Conservation (phyloP, 1,140 invertebrate species). For the Nasonia longicornis region DNA sequence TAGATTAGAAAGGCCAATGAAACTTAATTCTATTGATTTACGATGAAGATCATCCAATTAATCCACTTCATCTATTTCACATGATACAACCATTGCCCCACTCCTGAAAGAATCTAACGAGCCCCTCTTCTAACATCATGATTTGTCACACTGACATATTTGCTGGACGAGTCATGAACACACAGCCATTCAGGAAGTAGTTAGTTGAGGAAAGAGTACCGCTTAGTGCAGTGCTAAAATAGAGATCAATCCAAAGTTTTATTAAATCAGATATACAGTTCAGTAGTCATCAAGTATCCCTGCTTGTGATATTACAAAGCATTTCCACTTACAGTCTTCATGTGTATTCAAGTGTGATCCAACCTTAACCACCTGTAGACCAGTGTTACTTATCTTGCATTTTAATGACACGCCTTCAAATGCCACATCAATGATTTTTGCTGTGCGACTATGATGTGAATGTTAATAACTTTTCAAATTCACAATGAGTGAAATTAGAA, state of each 20-base stretch:
- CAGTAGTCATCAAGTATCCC: neutral
- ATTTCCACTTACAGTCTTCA: neutral
- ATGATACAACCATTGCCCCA: constrained; percentile 9
- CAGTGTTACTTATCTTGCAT: neutral
- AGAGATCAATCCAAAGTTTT: neutral
- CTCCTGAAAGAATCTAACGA: neutral
- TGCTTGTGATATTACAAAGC: neutral
- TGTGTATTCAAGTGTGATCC: neutral
- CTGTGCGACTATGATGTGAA: neutral
- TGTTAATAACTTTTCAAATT: constrained; percentile 21
- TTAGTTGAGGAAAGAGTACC: neutral
- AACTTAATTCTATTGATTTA: neutral
- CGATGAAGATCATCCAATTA: constrained; percentile 19
- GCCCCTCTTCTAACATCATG: neutral
- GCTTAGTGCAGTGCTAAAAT: neutral
- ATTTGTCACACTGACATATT: constrained; percentile 24
- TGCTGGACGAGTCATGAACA: constrained; percentile 19
- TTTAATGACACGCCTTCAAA: neutral
- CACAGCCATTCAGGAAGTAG: constrained; percentile 10
- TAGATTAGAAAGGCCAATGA: neutral
- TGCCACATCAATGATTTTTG: neutral
- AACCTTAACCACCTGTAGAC: neutral
- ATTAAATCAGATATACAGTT: neutral
- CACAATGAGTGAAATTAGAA: constrained; percentile 29
- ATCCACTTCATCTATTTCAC: neutral